Percentiles rank a stretch among this genome's conserved stretches.
Conservation (phyloP, 2,797 vertebrate species). For the Pteropus rufus region DNA sequence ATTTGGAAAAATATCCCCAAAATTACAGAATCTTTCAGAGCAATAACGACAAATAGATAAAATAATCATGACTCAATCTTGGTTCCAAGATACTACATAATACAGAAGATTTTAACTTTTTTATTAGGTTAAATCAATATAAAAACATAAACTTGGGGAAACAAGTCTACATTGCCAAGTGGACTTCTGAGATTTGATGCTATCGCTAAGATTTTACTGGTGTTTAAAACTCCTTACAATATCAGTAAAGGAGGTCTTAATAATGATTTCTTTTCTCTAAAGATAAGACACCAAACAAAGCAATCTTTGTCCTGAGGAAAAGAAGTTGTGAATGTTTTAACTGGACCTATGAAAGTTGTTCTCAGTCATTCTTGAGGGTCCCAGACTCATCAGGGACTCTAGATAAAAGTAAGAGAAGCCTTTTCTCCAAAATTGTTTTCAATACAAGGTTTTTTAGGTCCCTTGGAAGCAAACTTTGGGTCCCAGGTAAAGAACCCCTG, state of each 20-base stretch:
- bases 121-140: neutral
- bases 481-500: neutral
- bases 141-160: slow-evolving; percentile 38
- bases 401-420: neutral
- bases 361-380: neutral
- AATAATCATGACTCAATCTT: slow-evolving; percentile 33
- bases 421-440: slow-evolving; percentile 15
- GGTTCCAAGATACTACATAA: neutral
- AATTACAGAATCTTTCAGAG: neutral
- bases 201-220: neutral
- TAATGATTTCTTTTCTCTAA: neutral
- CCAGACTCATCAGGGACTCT: neutral
- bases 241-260: neutral
- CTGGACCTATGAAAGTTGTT: neutral
- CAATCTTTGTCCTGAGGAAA: neutral
- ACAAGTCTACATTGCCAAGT: neutral
- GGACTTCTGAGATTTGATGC: neutral
- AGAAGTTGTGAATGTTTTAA: neutral
- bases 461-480: neutral
- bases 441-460: neutral
- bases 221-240: slow-evolving; percentile 21
- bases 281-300: neutral
- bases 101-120: neutral
- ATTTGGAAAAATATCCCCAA: neutral
- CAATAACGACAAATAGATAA: slow-evolving; percentile 6